Base-by-base conservation (phyloP, 2,113 vertebrate species). In the Vulpes vulpes region DNA sequence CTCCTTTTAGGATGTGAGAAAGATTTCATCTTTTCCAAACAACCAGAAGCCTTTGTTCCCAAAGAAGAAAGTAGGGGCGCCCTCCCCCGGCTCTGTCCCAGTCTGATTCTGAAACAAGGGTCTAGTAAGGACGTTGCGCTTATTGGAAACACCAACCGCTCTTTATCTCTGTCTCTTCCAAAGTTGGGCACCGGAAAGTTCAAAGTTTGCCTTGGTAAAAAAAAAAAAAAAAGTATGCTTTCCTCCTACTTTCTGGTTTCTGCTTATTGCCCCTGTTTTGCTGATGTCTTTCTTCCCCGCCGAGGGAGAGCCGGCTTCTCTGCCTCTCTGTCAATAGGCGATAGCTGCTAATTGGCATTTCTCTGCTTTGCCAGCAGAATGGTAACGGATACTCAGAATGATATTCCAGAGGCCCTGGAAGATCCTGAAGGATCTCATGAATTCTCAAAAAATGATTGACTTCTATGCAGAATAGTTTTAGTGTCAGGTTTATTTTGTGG, bases 11-110 rank as follows among this genome's bases (percentile, higher is more conserved):
- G 59, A 79, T 83, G 64, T 90, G 89, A 97, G 92, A 23, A 49
- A 94, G 86, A 78, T 91, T 96, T 94, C 60, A 92, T 89, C 84
- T 95, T 98, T 97, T 84, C 71, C 49, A 86, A 97, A 94, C 78
- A 94, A 53, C 32, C 16, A 38, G 3, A 74, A 89, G 14, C n/a
- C 84, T 95, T 97, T 95, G 55, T 82, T 93, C 89, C 14, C 90
- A 80, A 86, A 35, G 30, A 86, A 88, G 57, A 80, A 92, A 91
- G 85, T 30, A 17, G 84, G 20, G 38, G 27, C 78, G 23, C 51
- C 83, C 27, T 67, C 53, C 60, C 60, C 27, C 4, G 38, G 20
- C 38, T n/a, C 15, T 1, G 20, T 1, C 74, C 25, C 30, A 38
- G 80, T 69, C 90, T 16, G 30, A 79, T 27, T 59, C 43, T 67